These are phyloP conservation scores for Zoanthus sociatus DNA, from an alignment of 92 coral and sea anemone species.

Conservation along the genomic window DNA sequence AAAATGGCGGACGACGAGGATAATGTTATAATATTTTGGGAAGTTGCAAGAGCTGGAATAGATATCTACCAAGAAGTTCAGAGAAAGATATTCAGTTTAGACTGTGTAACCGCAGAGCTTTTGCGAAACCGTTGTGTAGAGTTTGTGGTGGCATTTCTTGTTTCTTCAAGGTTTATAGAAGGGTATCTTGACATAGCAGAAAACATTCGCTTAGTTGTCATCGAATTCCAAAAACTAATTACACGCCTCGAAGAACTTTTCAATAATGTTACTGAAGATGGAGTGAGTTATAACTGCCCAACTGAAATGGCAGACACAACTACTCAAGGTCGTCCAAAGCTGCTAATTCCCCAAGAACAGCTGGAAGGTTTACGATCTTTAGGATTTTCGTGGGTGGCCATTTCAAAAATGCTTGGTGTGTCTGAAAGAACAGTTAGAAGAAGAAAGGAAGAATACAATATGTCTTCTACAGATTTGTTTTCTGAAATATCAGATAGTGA, in stretches of 20 bases:
- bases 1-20: slow-evolving; percentile 20
- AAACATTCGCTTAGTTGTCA: not conserved
- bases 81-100: slow-evolving; percentile 54
- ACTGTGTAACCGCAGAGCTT: slow-evolving; percentile 60
- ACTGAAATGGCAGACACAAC: not conserved
- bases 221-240: not conserved
- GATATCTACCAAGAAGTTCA: slow-evolving; percentile 55
- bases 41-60: slow-evolving; percentile 56
- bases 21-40: slow-evolving; percentile 17
- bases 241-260: slow-evolving; percentile 1
- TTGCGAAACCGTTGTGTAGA: slow-evolving; percentile 59
- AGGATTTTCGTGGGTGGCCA: slow-evolving; percentile 59
- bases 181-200: slow-evolving; percentile 5
- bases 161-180: slow-evolving; percentile 36
- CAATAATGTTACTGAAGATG: not conserved
- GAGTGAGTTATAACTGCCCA: not conserved
- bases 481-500: slow-evolving; percentile 66
- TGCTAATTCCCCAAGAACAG: slow-evolving; percentile 57
- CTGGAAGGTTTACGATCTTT: slow-evolving; percentile 62
- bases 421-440: slow-evolving; percentile 62
- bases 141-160: slow-evolving; percentile 53
- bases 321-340: slow-evolving; percentile 56
- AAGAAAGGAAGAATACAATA: slow-evolving; percentile 40
- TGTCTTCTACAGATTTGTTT: slow-evolving; percentile 38
- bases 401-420: slow-evolving; percentile 62